Percentiles rank a stretch among this genome's conserved stretches.
Evolutionary conservation across 2,888 invertebrate species (phyloP).

Genomic region (Nezara viridula): DNA sequence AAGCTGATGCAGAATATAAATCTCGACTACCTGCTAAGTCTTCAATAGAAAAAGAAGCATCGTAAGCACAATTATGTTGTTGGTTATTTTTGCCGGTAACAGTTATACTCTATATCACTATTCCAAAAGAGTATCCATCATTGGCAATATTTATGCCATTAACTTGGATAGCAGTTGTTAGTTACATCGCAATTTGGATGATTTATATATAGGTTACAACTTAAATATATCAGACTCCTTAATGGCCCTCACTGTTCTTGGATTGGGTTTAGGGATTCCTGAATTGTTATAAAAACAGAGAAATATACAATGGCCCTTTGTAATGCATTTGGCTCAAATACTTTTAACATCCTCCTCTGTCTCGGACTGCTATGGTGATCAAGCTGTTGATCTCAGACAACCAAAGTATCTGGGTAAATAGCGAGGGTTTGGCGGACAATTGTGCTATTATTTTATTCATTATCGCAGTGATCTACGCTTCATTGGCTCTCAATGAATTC

Average conservation of each 20-base stretch:
- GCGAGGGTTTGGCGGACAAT: constrained; percentile 3
- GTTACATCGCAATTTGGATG: constrained; percentile 45
- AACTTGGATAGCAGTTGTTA: constrained; percentile 8
- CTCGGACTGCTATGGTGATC: constrained; percentile 91
- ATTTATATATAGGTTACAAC: constrained; percentile 78
- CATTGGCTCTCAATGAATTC: constrained; percentile 89
- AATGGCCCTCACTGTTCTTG: constrained; percentile 93
- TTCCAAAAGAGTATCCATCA: not conserved
- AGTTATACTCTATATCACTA: not conserved
- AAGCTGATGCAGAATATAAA: not conserved
- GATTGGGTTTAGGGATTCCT: constrained; percentile 93
- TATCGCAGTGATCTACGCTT: constrained; percentile 85
- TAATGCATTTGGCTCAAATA: constrained; percentile 91
- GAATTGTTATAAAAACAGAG: constrained; percentile 89
- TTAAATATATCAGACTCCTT: constrained; percentile 92
- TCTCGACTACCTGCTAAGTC: not conserved
- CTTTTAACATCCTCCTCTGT: constrained; percentile 84
- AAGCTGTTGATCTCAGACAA: constrained; percentile 88
- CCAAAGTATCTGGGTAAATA: constrained; percentile 78
- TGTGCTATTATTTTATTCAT: constrained; percentile 86
- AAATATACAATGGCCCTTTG: constrained; percentile 92
- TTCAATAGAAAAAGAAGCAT: not conserved
- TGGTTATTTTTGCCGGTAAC: constrained; percentile 23
- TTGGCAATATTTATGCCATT: not conserved
- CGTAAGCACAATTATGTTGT: not conserved